These are phyloP conservation scores for Typhlomys cinereus DNA, from an alignment of 2,113 vertebrate genomes.

Conservation along the genomic window DNA sequence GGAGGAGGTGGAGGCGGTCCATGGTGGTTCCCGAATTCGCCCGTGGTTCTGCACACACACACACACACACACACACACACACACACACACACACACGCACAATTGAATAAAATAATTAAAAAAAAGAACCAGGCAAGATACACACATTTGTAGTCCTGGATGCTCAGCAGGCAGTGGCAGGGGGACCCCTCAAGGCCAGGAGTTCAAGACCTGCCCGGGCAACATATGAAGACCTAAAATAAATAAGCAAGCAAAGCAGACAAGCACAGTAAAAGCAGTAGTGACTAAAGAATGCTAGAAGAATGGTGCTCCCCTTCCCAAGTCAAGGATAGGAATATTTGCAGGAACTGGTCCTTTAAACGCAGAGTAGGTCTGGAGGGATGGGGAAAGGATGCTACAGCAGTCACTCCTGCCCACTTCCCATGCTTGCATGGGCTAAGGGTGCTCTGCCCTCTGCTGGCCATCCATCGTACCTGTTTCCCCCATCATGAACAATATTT, in stretches of 20 bases:
- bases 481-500: background rate
- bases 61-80: no score
- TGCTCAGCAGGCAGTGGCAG: background rate
- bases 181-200: background rate
- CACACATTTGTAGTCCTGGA: no score
- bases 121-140: background rate
- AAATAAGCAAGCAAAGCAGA: no score
- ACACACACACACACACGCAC: no score
- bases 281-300: background rate
- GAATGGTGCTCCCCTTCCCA: background rate
- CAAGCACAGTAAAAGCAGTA: no score
- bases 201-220: no score
- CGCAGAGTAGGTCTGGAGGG: background rate
- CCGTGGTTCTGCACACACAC: no score
- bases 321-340: background rate
- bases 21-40: no score
- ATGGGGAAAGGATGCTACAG: rapidly evolving
- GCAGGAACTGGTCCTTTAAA: background rate
- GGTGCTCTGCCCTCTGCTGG: slow-evolving; percentile 34
- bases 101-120: no score
- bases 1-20: no score
- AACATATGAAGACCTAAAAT: background rate
- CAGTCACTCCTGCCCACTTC: no score
- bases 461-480: background rate
- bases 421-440: no score